These are phyloP conservation scores for Psilanteris sp. DNA, from an alignment of 1,140 invertebrate genomes.

Conservation along the genomic window DNA sequence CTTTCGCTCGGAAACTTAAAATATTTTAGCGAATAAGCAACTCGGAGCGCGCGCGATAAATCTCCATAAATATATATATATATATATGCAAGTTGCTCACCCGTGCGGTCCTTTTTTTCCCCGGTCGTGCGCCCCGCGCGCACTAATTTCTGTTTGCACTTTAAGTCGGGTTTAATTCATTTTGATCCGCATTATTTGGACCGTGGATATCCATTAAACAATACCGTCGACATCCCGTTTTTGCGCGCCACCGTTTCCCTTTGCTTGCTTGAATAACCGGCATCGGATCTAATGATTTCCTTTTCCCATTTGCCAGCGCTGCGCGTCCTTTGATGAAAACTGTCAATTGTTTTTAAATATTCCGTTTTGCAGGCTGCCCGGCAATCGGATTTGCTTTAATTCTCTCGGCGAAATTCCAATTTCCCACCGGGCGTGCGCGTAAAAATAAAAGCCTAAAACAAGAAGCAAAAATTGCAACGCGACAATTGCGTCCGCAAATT, in stretches of 20 bases:
- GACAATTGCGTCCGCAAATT: not conserved
- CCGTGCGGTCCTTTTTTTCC: slow-evolving; percentile 51
- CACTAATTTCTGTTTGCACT: slow-evolving; percentile 31
- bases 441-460: slow-evolving; percentile 4
- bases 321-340: slow-evolving; percentile 2
- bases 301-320: not conserved
- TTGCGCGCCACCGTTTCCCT: too few relatives aligned
- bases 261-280: not conserved
- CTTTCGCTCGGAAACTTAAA: too few relatives aligned
- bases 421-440: not conserved
- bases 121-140: not conserved
- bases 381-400: slow-evolving; percentile 19
- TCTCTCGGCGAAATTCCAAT: slow-evolving; percentile 18
- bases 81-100: slow-evolving; percentile 69
- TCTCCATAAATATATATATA: slow-evolving; percentile 75
- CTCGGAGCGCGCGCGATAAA: slow-evolving; percentile 71
- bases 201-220: not conserved
- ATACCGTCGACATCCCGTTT: not conserved
- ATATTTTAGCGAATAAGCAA: too few relatives aligned
- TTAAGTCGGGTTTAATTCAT: slow-evolving; percentile 23
- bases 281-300: slow-evolving; percentile 4
- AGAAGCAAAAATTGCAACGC: slow-evolving; percentile 1
- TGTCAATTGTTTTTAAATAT: slow-evolving; percentile 28
- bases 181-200: slow-evolving; percentile 4
- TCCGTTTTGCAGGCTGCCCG: not conserved